phyloP scores from a whole-genome alignment of 2,888 invertebrate species.

The Margaritifera margaritifera region DNA sequence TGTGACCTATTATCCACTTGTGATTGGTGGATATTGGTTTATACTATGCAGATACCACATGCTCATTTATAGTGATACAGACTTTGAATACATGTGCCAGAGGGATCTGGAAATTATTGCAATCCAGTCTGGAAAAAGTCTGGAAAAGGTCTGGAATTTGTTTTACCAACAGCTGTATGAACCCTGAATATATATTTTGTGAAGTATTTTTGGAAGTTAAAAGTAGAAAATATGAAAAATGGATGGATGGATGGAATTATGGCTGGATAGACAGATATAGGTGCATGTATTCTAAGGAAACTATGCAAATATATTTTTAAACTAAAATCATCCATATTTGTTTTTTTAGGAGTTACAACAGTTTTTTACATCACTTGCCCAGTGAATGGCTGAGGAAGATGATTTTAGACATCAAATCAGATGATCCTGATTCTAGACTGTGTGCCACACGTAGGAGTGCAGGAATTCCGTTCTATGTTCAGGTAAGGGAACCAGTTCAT shows the following conservation, averaged over 20 bases:
- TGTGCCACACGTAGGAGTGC: conserved; percentile 93
- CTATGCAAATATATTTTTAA: too few species aligned
- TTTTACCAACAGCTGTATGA: too few species aligned
- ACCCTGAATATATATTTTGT: too few species aligned
- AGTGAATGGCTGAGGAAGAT: conserved; percentile 70
- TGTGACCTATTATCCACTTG: too few species aligned
- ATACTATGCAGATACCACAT: too few species aligned
- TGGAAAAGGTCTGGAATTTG: too few species aligned
- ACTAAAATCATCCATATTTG: background rate
- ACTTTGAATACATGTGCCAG: too few species aligned
- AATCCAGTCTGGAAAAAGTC: too few species aligned
- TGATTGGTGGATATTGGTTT: too few species aligned
- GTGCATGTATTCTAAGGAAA: background rate
- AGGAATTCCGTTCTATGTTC: conserved; percentile 93
- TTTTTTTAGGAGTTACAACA: conserved; percentile 35
- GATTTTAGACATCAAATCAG: conserved; percentile 66
- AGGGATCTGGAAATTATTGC: too few species aligned
- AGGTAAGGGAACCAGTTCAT: conserved; percentile 75
- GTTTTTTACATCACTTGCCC: conserved; percentile 60
- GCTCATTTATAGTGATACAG: too few species aligned
- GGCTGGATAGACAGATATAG: background rate
- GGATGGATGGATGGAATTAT: background rate
- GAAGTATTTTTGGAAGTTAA: too few species aligned
- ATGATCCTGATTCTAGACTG: conserved; percentile 69
- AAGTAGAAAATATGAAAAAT: background rate